These are phyloP conservation scores for Toxotes jaculatrix DNA, from an alignment of 2,113 vertebrate species.

Conservation along the genomic window DNA sequence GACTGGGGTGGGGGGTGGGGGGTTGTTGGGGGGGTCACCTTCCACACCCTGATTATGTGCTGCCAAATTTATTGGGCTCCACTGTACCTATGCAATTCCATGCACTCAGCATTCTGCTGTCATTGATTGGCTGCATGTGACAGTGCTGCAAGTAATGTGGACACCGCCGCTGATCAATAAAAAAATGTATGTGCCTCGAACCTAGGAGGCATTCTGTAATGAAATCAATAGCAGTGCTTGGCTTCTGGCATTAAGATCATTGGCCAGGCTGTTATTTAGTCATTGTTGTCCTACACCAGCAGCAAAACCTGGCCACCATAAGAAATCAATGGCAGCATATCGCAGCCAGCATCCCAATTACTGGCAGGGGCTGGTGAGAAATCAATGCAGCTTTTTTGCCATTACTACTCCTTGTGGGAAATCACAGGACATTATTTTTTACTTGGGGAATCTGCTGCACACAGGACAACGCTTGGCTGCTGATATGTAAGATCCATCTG, in stretches of 20 bases:
- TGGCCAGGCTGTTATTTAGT: constrained; percentile 82
- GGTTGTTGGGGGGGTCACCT: constrained; percentile 55
- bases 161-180: constrained; percentile 78
- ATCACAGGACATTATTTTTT: constrained; percentile 79
- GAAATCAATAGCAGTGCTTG: constrained; percentile 84
- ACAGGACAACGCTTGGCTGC: constrained; percentile 29
- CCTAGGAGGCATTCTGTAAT: constrained; percentile 84
- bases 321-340: constrained; percentile 81
- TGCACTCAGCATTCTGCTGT: constrained; percentile 57
- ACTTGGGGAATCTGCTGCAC: constrained; percentile 33
- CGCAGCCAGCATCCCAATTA: constrained; percentile 82
- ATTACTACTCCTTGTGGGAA: constrained; percentile 79
- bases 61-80: constrained; percentile 61
- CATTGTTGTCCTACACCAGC: constrained; percentile 80
- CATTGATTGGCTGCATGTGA: constrained; percentile 75
- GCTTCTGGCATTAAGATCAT: constrained; percentile 83
- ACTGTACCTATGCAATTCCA: constrained; percentile 48
- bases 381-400: constrained; percentile 81
- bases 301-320: constrained; percentile 77
- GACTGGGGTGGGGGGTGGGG: not conserved
- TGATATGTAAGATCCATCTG: constrained; percentile 39
- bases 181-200: constrained; percentile 82
- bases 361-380: constrained; percentile 74
- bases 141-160: constrained; percentile 78
- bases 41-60: constrained; percentile 53